A percentile compares a stretch with the other conserved stretches of the same genome.
Conservation (phyloP, 2,888 invertebrate genomes). For the Macrosiphum euphorbiae region DNA sequence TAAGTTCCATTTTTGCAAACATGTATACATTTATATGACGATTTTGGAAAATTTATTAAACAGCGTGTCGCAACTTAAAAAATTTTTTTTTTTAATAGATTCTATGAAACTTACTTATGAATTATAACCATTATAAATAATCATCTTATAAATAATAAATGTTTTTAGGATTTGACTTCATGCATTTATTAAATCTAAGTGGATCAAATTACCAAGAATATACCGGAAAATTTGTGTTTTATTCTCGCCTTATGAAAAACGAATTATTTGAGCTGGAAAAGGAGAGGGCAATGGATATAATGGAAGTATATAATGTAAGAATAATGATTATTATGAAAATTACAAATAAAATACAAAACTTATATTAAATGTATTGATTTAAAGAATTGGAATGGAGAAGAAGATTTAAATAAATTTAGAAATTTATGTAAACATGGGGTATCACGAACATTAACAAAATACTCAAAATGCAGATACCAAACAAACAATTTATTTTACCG, state of each 20-base stretch:
- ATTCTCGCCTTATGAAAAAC: neutral
- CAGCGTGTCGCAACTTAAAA: too few species aligned
- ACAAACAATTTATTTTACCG: conserved; percentile 25
- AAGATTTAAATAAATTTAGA: neutral
- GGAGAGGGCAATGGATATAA: neutral
- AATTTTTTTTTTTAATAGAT: too few species aligned
- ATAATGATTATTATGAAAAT: neutral
- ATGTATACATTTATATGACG: neutral
- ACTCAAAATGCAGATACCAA: conserved; percentile 37
- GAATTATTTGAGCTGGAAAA: neutral
- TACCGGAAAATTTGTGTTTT: too few species aligned
- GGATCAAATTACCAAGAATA: neutral
- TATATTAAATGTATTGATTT: neutral
- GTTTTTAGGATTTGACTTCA: neutral
- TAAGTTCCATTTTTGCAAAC: too few species aligned
- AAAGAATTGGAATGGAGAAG: rapidly evolving
- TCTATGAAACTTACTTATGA: too few species aligned
- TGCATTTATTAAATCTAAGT: neutral
- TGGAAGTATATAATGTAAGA: neutral
- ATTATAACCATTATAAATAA: neutral
- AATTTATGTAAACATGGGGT: neutral
- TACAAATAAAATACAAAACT: neutral
- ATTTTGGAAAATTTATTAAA: neutral
- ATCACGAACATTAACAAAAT: neutral
- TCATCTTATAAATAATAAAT: neutral